Evolutionary conservation across 92 coral and sea anemone species (phyloP).

Genomic region (Muricea muricata): DNA sequence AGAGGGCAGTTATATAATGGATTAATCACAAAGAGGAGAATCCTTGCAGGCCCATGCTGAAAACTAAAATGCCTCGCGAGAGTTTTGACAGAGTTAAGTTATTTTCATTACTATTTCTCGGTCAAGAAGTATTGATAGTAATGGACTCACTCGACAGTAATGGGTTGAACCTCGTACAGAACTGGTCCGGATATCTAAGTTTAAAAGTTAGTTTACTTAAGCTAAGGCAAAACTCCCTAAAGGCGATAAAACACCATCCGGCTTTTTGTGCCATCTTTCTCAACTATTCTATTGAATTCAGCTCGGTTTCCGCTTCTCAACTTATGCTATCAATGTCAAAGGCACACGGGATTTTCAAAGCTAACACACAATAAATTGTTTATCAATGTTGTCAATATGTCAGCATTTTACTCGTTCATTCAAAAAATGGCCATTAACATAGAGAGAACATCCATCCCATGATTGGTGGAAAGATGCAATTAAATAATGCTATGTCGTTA

Average conservation of each 20-base stretch:
- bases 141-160: too few species aligned
- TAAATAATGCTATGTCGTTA: slow-evolving; percentile 42
- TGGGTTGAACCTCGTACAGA: not conserved
- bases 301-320: not conserved
- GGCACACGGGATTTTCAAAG: not conserved
- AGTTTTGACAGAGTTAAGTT: too few species aligned
- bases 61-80: too few species aligned
- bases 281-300: not conserved
- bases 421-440: slow-evolving; percentile 13
- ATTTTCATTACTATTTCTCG: too few species aligned
- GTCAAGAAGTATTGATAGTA: too few species aligned
- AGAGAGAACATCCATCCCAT: slow-evolving; percentile 1
- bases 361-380: not conserved
- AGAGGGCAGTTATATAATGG: too few species aligned
- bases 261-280: not conserved
- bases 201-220: not conserved
- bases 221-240: not conserved
- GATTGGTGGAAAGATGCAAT: slow-evolving; percentile 16
- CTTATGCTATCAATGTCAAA: not conserved
- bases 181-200: not conserved
- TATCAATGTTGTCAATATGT: not conserved
- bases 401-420: not conserved
- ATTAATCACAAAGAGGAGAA: too few species aligned
- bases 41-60: too few species aligned
- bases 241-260: not conserved